These are phyloP conservation scores for Anoplophora glabripennis DNA, from an alignment of 1,140 invertebrate genomes.

Conservation along the genomic window DNA sequence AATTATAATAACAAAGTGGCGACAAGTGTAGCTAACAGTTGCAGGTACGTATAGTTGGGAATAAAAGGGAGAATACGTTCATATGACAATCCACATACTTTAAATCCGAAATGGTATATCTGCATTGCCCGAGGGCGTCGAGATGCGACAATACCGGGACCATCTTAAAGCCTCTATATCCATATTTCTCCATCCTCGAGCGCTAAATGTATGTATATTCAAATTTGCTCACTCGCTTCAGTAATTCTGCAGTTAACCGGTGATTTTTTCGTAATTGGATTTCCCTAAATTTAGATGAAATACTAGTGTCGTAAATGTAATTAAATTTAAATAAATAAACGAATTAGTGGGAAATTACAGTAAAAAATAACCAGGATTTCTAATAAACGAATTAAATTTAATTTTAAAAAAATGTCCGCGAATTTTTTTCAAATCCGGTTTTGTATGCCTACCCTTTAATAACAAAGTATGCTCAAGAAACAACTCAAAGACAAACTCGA, in stretches of 20 bases:
- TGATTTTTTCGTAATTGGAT: constrained; percentile 3
- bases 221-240: constrained; percentile 5
- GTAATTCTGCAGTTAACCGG: constrained; percentile 10
- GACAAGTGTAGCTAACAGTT: constrained; percentile 14
- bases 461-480: too few species aligned
- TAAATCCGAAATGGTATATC: constrained; percentile 24
- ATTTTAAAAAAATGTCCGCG: too few species aligned
- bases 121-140: constrained; percentile 21
- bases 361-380: too few species aligned
- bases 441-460: too few species aligned
- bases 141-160: constrained; percentile 24
- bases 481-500: too few species aligned
- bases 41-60: constrained; percentile 13
- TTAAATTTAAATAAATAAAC: too few species aligned
- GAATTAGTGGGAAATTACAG: too few species aligned
- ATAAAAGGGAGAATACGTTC: constrained; percentile 12
- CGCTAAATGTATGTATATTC: constrained; percentile 8
- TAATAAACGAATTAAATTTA: too few species aligned
- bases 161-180: constrained; percentile 13
- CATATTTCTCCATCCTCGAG: constrained; percentile 8
- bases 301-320: not conserved
- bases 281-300: not conserved
- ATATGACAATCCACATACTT: constrained; percentile 19
- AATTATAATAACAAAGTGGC: constrained; percentile 23
- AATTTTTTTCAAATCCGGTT: too few species aligned